Base-by-base conservation (phyloP, 2,113 vertebrate genomes). In the Gavialis gangeticus region DNA sequence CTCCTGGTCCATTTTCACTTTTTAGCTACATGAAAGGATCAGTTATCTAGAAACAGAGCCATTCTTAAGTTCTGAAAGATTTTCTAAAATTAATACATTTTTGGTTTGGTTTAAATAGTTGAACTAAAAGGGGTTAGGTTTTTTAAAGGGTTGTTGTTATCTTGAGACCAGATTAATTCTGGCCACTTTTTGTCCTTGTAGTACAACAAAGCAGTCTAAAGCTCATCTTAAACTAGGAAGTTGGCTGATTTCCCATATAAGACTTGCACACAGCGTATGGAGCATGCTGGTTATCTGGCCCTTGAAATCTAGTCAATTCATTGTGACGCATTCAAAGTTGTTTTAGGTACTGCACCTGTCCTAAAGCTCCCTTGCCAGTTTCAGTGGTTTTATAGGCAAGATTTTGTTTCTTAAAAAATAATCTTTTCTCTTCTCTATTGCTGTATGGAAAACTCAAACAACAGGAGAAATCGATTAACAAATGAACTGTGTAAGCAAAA, bases 71-170 rank as follows among this genome's bases (percentile, higher is more conserved):
- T 93, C 88, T 93, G 84, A 73, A 76, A 67, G 58, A 92, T 7
- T 46, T 46, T 46, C 46, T 46, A 46, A 9, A 46, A 46, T 46
- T 46, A 46, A 91, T 87, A 28, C 89, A 95, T 96, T 89, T 27
- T 56, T 24, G 34, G 46, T 93, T 80, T 92, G 73, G 28, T 82
- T 66, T 85, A 94, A 94, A 87, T 90, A 78, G 95, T 34, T 12
- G 69, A 87, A 83, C 82, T 89, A 92, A 96, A 34, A 84, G 82
- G 85, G 60, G 54, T 77, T 93, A 95, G 62, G 60, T 85, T 56
- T 91, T 94, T 94, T 93, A 92, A 95, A 97, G 96, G 87, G 89
- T 94, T 89, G 91, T 80, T 81, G 95, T 78, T 78, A 94, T 83
- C 89, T 94, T 84, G 89, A 93, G 93, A 46, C 46, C 46, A 46